phyloP scores from a whole-genome alignment of 2,797 vertebrate genomes.

The Arrhamphus sclerolepis region DNA sequence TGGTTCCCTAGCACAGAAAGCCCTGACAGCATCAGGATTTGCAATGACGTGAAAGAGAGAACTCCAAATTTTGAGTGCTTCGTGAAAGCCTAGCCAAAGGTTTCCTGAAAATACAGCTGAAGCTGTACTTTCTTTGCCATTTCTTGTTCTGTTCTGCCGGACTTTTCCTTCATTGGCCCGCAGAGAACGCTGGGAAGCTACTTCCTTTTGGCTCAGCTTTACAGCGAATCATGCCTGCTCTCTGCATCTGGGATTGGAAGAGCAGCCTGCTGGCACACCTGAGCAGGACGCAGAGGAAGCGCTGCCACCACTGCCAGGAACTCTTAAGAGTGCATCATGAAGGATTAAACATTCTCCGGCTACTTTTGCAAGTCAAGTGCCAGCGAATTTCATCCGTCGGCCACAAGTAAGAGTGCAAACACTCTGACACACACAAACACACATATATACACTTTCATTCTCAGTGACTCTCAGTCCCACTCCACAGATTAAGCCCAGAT shows the following conservation, averaged over 20 bases:
- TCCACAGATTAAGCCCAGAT: conserved; percentile 77
- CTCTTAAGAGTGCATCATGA: conserved; percentile 26
- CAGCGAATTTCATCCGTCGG: conserved; percentile 43
- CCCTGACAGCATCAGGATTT: no score
- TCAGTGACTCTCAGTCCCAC: conserved; percentile 50
- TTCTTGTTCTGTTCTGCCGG: conserved; percentile 45
- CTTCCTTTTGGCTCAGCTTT: conserved; percentile 51
- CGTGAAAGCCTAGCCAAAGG: conserved; percentile 4
- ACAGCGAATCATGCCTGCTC: conserved; percentile 33
- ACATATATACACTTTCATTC: conserved; percentile 30
- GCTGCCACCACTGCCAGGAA: conserved; percentile 44
- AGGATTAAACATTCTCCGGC: conserved; percentile 31
- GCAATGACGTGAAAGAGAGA: no score
- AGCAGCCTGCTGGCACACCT: conserved; percentile 50
- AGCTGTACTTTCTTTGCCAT: conserved; percentile 39
- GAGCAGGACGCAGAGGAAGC: conserved; percentile 39
- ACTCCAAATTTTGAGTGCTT: no score
- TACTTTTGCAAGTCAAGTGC: conserved; percentile 35
- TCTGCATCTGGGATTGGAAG: conserved; percentile 43
- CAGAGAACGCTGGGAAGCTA: conserved; percentile 41
- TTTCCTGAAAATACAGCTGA: conserved; percentile 23
- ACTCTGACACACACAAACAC: conserved; percentile 31
- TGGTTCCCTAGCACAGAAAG: no score
- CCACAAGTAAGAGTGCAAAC: conserved; percentile 24
- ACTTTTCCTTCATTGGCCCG: conserved; percentile 45